phyloP scores from a whole-genome alignment of 2,113 vertebrate species.

The Ahaetulla prasina region DNA sequence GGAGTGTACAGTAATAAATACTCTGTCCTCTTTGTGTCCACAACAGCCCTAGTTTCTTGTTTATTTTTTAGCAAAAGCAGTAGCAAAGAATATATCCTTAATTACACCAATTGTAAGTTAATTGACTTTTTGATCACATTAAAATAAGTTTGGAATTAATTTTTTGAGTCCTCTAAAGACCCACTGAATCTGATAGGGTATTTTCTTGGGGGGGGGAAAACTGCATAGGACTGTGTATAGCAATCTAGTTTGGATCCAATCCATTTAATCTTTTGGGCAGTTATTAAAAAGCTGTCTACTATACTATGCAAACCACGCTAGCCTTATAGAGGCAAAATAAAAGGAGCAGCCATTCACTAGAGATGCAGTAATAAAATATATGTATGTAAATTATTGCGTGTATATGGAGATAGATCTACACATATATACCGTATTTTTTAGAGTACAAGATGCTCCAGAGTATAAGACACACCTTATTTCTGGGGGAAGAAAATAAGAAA shows the following conservation, averaged over 20 bases:
- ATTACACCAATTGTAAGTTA: background rate
- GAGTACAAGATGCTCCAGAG: too few species aligned
- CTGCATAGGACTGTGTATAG: background rate
- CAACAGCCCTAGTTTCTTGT: background rate
- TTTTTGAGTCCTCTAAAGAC: background rate
- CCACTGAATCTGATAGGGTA: background rate
- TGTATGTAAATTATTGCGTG: background rate
- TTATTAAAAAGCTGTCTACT: background rate
- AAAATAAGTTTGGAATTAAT: background rate
- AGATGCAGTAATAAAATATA: background rate
- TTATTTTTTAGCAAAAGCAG: background rate
- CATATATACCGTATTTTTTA: background rate
- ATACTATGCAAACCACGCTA: background rate
- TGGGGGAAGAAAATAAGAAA: too few species aligned
- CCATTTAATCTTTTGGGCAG: background rate
- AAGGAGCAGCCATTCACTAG: background rate
- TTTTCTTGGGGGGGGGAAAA: background rate
- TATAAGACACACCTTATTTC: too few species aligned
- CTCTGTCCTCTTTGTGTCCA: background rate
- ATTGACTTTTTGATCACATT: background rate
- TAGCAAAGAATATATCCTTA: background rate
- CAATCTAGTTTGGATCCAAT: background rate
- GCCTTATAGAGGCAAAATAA: background rate
- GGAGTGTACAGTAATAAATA: background rate
- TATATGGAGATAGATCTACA: background rate